These are phyloP conservation scores for Augiades crinisus DNA, from an alignment of 2,888 invertebrate species.

Conservation along the genomic window DNA sequence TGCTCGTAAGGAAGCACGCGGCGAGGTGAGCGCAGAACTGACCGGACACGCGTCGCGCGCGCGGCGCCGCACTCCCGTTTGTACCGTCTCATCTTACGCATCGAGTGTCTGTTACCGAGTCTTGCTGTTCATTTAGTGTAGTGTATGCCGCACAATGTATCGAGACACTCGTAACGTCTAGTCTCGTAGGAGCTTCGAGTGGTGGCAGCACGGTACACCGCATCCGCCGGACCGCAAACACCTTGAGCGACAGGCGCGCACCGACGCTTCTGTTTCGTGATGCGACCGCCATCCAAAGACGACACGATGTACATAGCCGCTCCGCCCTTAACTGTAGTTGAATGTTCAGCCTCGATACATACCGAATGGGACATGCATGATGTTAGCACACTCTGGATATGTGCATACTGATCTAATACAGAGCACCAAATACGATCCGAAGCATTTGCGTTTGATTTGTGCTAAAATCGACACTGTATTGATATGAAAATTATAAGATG, in stretches of 20 bases:
- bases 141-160: conserved; percentile 73
- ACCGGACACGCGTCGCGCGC: conserved; percentile 35
- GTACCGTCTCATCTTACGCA: conserved; percentile 71
- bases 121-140: conserved; percentile 77
- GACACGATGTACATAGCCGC: conserved; percentile 73
- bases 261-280: conserved; percentile 66
- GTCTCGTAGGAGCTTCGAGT: conserved; percentile 70
- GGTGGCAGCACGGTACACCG: conserved; percentile 66
- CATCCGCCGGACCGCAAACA: conserved; percentile 52
- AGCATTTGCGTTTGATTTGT: conserved; percentile 49
- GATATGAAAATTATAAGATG: conserved; percentile 7
- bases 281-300: conserved; percentile 48
- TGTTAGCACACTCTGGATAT: conserved; percentile 62
- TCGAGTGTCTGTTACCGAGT: conserved; percentile 72
- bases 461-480: conserved; percentile 19
- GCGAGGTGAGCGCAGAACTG: conserved; percentile 38
- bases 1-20: conserved; percentile 14
- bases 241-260: conserved; percentile 76
- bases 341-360: conserved; percentile 53
- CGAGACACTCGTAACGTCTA: conserved; percentile 64
- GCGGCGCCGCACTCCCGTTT: conserved; percentile 52
- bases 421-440: conserved; percentile 58
- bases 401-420: conserved; percentile 62
- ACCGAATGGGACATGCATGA: conserved; percentile 67
- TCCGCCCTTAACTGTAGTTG: conserved; percentile 63